phyloP scores from a whole-genome alignment of 1,140 invertebrate species.

The Drosophila punjabiensis region DNA sequence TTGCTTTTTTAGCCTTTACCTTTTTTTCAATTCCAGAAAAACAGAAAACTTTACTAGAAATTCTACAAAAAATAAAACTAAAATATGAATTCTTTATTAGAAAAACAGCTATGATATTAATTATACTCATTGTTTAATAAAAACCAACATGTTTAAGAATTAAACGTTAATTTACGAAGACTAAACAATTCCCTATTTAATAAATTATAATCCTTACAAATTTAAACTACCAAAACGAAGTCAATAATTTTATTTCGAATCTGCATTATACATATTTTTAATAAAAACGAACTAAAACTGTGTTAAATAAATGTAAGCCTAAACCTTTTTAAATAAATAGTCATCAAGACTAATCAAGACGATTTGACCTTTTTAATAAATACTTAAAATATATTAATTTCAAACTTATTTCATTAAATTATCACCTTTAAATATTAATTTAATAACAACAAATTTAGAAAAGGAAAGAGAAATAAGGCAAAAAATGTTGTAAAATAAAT shows the following conservation, averaged over 20 bases:
- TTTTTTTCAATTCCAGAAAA: background rate
- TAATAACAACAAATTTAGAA: no score
- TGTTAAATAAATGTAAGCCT: background rate
- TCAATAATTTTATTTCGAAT: background rate
- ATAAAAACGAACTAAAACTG: no score
- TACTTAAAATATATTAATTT: no score
- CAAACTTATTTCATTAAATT: no score
- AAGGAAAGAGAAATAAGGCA: no score
- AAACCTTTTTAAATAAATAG: background rate
- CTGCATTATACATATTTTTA: no score
- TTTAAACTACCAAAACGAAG: no score
- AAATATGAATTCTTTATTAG: background rate
- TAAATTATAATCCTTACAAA: no score
- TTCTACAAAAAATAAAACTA: background rate
- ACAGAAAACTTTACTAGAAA: background rate
- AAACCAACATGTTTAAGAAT: background rate
- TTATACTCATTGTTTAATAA: background rate
- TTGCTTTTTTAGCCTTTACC: background rate
- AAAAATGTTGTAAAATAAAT: no score
- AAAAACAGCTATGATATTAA: background rate
- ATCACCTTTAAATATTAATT: no score
- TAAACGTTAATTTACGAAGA: background rate
- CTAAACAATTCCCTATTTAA: background rate
- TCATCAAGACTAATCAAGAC: no score
- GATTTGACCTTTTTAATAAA: no score